These are phyloP conservation scores for Agrochola lota DNA, from an alignment of 2,888 invertebrate genomes.

Conservation along the genomic window DNA sequence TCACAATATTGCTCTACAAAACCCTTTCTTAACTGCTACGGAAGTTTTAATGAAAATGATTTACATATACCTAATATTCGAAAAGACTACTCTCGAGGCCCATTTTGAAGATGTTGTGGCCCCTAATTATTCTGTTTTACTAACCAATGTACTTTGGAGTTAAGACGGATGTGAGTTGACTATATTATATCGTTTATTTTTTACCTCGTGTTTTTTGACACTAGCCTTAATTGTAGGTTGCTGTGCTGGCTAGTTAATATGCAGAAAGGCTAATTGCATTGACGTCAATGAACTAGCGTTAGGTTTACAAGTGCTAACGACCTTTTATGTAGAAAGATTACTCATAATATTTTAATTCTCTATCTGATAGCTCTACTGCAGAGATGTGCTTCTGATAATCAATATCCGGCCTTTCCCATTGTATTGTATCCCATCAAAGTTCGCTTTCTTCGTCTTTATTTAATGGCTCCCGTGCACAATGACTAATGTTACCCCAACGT, in stretches of 20 bases:
- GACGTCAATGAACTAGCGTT: slow-evolving; percentile 62
- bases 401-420: slow-evolving; percentile 50
- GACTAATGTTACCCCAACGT: slow-evolving; percentile 43
- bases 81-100: slow-evolving; percentile 1
- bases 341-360: not conserved
- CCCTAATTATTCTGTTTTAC: slow-evolving; percentile 43
- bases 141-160: slow-evolving; percentile 15
- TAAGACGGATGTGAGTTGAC: slow-evolving; percentile 51
- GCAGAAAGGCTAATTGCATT: slow-evolving; percentile 55
- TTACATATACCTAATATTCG: not conserved
- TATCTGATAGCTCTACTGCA: slow-evolving; percentile 29
- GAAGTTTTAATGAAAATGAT: not conserved
- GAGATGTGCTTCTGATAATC: slow-evolving; percentile 50
- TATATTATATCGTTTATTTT: slow-evolving; percentile 41
- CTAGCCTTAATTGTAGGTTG: slow-evolving; percentile 51
- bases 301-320: slow-evolving; percentile 39
- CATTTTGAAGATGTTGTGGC: slow-evolving; percentile 20
- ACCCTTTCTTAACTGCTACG: not conserved
- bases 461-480: slow-evolving; percentile 52
- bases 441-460: slow-evolving; percentile 55
- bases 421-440: slow-evolving; percentile 51
- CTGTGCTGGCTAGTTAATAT: slow-evolving; percentile 59
- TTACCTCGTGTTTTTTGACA: slow-evolving; percentile 54
- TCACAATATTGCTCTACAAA: slow-evolving; percentile 5
- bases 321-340: slow-evolving; percentile 15